Conservation (phyloP, 2,113 vertebrate species). For the Ptilorrhoa leucosticta region DNA sequence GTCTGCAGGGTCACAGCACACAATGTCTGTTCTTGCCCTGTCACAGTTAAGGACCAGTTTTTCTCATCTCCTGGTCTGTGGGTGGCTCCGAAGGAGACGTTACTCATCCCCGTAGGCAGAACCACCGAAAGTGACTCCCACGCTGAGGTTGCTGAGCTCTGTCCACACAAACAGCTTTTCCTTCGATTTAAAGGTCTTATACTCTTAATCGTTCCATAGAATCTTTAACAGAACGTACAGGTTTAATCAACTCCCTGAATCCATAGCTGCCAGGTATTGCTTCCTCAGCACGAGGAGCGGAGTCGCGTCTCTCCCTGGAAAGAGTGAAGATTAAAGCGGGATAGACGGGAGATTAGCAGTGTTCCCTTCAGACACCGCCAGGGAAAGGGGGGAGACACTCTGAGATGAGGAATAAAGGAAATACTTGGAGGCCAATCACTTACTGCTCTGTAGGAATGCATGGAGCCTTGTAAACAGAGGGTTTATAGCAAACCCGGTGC, state of each 20-base stretch:
- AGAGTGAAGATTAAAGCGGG: not conserved
- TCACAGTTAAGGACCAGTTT: not conserved
- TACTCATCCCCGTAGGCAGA: conserved; percentile 24
- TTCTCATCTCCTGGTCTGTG: not conserved
- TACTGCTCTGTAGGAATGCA: not conserved
- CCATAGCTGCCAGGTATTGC: conserved; percentile 53
- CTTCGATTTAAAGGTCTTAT: conserved; percentile 61
- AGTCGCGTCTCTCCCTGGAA: not conserved
- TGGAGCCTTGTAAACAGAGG: conserved; percentile 28
- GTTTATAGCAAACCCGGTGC: not conserved
- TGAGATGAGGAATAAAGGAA: not conserved
- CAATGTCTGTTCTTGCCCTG: not conserved
- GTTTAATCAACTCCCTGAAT: conserved; percentile 38
- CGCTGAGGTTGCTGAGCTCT: conserved; percentile 29
- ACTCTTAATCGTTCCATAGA: conserved; percentile 37
- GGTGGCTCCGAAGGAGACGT: conserved; percentile 39
- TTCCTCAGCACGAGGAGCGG: not conserved
- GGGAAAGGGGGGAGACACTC: not conserved
- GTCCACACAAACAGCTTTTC: conserved; percentile 48
- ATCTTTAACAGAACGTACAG: conserved; percentile 31
- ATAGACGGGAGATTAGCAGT: not conserved
- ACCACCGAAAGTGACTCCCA: not conserved
- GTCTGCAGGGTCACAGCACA: not conserved
- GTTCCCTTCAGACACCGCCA: not conserved
- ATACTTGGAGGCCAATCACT: conserved; percentile 8